Evolutionary conservation across 2,888 invertebrate species (phyloP), one percentile per base, ranked within the genome.

Genomic region (Eubasilissa splendida): DNA sequence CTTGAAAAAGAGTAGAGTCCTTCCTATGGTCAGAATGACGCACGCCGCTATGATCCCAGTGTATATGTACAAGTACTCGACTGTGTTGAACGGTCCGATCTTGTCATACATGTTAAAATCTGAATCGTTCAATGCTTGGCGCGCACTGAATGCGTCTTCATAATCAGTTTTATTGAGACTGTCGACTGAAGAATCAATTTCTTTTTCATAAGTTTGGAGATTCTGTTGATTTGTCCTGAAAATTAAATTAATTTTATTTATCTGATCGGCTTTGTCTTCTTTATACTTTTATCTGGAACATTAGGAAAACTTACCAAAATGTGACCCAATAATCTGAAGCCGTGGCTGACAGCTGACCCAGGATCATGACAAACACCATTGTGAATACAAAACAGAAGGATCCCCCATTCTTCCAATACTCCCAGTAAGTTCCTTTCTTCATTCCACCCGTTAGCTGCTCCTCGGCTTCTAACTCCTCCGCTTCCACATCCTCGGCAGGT

Each of bases 1-100:
- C 85, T 92, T 92, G 87, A 96, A 95, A 88, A 95, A 95, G 85
- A 93, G 89, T 84, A 92, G 91, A 0, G 93, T 93, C 12, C 95
- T 90, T 7, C 91, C 88, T 9, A 92, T 88, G 1, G 82, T 82
- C 63, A 83, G 52, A 22, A 77, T 11, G 22, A 83, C 58, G 63
- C 84, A 84, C 3, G 56, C 56, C 11, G 76, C 12, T 56, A 84
- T 82, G n/a, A 84, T 79, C 2, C 10, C 76, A 2, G 81, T 82
- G 70, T 84, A 84, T 14, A 84, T 81, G 74, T 84, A 84, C 10
- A 83, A 31, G 71, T 84, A 84, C 74, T 84, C 82, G 0, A 63
- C 60, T 3, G 82, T 83, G 4, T 54, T 83, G 10, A 81, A 80
- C 3, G 56, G 77, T 42, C 84, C 84, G 53, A 84, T 77, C 63